Evolutionary conservation across 1,140 invertebrate genomes (phyloP).

Genomic region (Macrobrachium nipponense): DNA sequence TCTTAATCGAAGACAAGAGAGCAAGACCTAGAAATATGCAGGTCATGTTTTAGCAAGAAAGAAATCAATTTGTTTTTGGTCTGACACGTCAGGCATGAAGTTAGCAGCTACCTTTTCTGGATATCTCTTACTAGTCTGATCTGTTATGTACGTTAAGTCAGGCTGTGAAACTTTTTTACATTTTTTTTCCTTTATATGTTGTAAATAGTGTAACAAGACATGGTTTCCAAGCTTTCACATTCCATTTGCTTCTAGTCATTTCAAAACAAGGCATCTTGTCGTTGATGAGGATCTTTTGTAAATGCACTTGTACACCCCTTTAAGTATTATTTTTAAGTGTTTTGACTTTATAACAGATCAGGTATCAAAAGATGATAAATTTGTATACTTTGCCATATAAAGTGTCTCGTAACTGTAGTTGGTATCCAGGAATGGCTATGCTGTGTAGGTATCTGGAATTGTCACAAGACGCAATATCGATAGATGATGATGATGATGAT

Average conservation of each 20-base stretch:
- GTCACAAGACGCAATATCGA: conserved; percentile 49
- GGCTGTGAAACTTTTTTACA: conserved; percentile 1
- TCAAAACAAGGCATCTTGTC: background rate
- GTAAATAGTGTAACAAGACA: too few species aligned
- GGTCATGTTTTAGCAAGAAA: too few species aligned
- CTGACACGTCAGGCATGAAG: background rate
- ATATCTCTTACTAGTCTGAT: conserved; percentile 16
- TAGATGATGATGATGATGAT: conserved; percentile 40
- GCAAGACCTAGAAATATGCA: too few species aligned
- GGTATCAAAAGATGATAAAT: too few species aligned
- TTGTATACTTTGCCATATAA: background rate
- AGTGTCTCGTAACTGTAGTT: conserved; percentile 1
- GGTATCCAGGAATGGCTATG: conserved; percentile 53
- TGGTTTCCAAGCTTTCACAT: conserved; percentile 18
- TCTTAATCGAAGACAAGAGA: too few species aligned
- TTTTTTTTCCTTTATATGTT: background rate
- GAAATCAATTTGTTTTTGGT: too few species aligned
- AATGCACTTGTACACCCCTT: too few species aligned
- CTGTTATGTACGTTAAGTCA: too few species aligned
- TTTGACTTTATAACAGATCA: too few species aligned
- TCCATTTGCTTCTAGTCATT: conserved; percentile 50
- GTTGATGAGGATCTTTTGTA: too few species aligned
- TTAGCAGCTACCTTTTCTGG: conserved; percentile 54
- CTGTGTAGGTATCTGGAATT: conserved; percentile 44
- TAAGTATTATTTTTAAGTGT: too few species aligned